Evolutionary conservation across 2,797 vertebrate genomes (phyloP).

Genomic region (Tolypeutes matacus): DNA sequence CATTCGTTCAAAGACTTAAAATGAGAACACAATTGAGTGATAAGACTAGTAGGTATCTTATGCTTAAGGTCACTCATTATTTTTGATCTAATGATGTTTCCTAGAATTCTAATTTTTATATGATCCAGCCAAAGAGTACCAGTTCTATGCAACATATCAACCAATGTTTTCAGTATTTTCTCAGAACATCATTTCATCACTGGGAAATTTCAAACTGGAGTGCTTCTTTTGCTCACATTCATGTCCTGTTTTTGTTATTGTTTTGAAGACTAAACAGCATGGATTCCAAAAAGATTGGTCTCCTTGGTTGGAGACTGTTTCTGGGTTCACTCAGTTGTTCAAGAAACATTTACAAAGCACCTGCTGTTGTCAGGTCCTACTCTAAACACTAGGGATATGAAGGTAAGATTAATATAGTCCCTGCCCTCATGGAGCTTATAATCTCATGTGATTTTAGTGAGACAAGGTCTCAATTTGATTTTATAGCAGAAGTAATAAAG

Average conservation of each 20-base stretch:
- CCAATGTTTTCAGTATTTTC: slow-evolving; percentile 54
- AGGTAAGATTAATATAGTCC: slow-evolving; percentile 63
- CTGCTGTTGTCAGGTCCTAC: slow-evolving; percentile 51
- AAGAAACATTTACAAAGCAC: slow-evolving; percentile 60
- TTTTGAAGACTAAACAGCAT: slow-evolving; percentile 63
- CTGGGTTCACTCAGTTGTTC: slow-evolving; percentile 56
- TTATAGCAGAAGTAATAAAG: slow-evolving; percentile 65
- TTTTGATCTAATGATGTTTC: slow-evolving; percentile 60
- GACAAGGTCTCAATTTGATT: slow-evolving; percentile 42
- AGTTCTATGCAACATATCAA: slow-evolving; percentile 69
- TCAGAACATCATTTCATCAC: slow-evolving; percentile 64
- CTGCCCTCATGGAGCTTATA: slow-evolving; percentile 46
- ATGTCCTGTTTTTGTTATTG: slow-evolving; percentile 66
- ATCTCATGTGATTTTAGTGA: slow-evolving; percentile 58
- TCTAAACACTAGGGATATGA: slow-evolving; percentile 63
- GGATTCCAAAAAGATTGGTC: slow-evolving; percentile 66
- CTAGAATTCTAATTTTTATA: slow-evolving; percentile 65
- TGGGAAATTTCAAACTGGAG: slow-evolving; percentile 60
- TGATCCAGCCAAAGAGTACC: slow-evolving; percentile 77
- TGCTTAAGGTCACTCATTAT: slow-evolving; percentile 36
- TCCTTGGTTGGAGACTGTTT: slow-evolving; percentile 69
- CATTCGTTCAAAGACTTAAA: slow-evolving; percentile 74
- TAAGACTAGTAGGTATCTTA: slow-evolving; percentile 56
- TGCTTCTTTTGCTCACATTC: slow-evolving; percentile 60
- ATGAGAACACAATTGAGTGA: slow-evolving; percentile 77